Percentiles rank a stretch among this genome's conserved stretches.
phyloP scores from a whole-genome alignment of 2,888 invertebrate genomes.

The Drosophila anomelani region DNA sequence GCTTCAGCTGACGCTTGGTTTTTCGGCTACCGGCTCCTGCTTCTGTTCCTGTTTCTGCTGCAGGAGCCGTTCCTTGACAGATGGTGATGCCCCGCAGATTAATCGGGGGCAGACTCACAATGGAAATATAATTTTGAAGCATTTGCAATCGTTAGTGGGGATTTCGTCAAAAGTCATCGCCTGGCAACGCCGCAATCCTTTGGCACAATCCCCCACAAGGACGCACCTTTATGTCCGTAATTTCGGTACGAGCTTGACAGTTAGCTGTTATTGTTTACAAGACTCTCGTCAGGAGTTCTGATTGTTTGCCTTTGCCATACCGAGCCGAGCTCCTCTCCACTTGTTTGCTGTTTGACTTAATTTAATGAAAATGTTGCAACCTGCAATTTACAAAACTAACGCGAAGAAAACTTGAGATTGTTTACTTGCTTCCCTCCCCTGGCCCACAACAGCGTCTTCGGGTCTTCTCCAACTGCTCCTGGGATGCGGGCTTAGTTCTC shows the following conservation, averaged over 20 bases:
- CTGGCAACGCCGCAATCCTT: constrained; percentile 34
- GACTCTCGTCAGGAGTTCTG: constrained; percentile 44
- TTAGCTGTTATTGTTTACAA: constrained; percentile 55
- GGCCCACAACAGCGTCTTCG: constrained; percentile 27
- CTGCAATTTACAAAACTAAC: constrained; percentile 76
- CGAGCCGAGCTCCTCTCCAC: constrained; percentile 29
- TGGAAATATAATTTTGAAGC: constrained; percentile 20
- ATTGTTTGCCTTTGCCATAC: constrained; percentile 52
- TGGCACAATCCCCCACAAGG: not conserved
- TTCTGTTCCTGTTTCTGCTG: constrained; percentile 3
- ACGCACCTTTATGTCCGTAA: constrained; percentile 32
- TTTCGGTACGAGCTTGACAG: constrained; percentile 47
- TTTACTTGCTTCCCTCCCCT: constrained; percentile 52
- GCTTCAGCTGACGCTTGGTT: constrained; percentile 80
- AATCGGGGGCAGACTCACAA: constrained; percentile 26
- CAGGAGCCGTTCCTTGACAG: not conserved
- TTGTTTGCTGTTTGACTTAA: constrained; percentile 73
- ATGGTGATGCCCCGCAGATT: constrained; percentile 12
- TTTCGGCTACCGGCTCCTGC: constrained; percentile 44
- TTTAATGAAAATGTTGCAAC: constrained; percentile 82
- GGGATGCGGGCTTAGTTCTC: constrained; percentile 68
- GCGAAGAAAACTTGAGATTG: constrained; percentile 66
- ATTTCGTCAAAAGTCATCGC: constrained; percentile 25
- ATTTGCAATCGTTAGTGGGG: constrained; percentile 22
- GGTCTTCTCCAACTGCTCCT: constrained; percentile 12